Evolutionary conservation across 2,888 invertebrate genomes (phyloP).

Genomic region (Chymomyza amoena): DNA sequence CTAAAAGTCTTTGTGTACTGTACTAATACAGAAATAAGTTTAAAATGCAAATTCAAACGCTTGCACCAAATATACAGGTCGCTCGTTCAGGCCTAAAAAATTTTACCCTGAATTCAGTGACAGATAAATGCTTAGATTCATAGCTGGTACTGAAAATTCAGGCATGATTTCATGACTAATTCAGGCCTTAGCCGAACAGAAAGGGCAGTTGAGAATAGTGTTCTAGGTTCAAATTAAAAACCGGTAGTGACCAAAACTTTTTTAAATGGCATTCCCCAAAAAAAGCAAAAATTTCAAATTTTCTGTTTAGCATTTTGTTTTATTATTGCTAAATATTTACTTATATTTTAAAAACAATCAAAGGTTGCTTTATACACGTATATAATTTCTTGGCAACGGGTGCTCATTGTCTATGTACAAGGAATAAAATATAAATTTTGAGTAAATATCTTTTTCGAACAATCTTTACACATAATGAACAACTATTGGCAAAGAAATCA

Average conservation of each 20-base stretch:
- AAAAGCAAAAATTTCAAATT: not conserved
- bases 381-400: conserved; percentile 75
- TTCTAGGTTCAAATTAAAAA: too few relatives aligned
- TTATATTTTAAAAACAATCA: conserved; percentile 35
- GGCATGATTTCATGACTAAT: too few relatives aligned
- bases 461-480: conserved; percentile 55
- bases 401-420: conserved; percentile 56
- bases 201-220: not conserved
- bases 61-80: too few relatives aligned
- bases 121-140: too few relatives aligned
- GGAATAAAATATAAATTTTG: not conserved
- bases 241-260: too few relatives aligned
- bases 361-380: conserved; percentile 56
- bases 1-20: too few relatives aligned
- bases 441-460: not conserved
- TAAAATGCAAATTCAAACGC: too few relatives aligned
- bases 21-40: too few relatives aligned
- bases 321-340: conserved; percentile 39
- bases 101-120: too few relatives aligned
- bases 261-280: not conserved
- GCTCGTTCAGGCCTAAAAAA: too few relatives aligned
- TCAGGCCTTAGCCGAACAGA: too few relatives aligned
- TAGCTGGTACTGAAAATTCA: too few relatives aligned
- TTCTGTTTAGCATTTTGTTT: conserved; percentile 13
- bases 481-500: conserved; percentile 75